A percentile compares a stretch with the other conserved stretches of the same genome.
These are phyloP conservation scores for Pholis gunnellus DNA, from an alignment of 2,113 vertebrate genomes.

Conservation along the genomic window DNA sequence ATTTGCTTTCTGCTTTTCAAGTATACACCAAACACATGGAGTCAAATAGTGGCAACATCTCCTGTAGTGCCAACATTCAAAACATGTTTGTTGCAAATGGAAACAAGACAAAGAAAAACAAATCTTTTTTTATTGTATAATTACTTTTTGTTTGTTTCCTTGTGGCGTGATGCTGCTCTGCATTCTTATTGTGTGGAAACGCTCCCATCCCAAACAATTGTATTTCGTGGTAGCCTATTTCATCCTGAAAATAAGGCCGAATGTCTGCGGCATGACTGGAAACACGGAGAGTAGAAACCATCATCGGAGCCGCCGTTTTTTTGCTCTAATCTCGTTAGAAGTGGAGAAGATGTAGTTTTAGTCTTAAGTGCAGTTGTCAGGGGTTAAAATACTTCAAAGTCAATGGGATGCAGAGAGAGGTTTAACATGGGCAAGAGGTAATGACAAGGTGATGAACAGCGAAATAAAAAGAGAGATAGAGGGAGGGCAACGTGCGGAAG, in stretches of 20 bases:
- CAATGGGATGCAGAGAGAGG: conserved; percentile 12
- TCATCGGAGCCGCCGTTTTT: neutral
- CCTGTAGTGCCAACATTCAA: neutral
- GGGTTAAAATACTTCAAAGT: conserved; percentile 8
- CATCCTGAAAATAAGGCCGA: neutral
- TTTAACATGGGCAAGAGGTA: conserved; percentile 16
- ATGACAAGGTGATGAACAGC: conserved; percentile 6
- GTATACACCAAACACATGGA: neutral
- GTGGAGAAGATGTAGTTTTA: neutral
- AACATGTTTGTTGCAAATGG: neutral
- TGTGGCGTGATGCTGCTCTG: neutral
- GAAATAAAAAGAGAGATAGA: conserved; percentile 12
- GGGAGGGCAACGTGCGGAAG: conserved; percentile 6
- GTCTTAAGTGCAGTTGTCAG: neutral
- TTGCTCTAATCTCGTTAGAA: conserved; percentile 3
- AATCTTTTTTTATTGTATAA: neutral
- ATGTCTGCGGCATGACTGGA: neutral
- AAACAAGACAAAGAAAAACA: neutral
- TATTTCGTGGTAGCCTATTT: too few species aligned
- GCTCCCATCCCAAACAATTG: neutral
- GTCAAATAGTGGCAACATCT: neutral
- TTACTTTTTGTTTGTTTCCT: neutral
- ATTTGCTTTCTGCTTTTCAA: conserved; percentile 5
- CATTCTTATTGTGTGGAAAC: neutral
- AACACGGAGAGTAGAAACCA: neutral